Evolutionary conservation across 2,888 invertebrate species (phyloP).

Genomic region (Idaea biselata): DNA sequence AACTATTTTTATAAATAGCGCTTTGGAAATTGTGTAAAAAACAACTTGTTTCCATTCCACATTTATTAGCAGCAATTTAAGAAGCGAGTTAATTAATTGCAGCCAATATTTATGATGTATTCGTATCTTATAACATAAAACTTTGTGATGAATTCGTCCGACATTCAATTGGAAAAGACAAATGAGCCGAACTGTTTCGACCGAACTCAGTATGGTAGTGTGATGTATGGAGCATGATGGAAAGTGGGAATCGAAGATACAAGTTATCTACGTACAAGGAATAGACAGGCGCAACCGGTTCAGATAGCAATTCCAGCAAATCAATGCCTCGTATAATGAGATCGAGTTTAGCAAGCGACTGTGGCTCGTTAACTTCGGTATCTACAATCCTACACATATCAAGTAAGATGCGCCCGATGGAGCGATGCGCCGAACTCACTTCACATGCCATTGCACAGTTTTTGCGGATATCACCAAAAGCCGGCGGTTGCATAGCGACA

Average conservation of each 20-base stretch:
- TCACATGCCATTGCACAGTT: constrained; percentile 68
- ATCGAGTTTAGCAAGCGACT: constrained; percentile 50
- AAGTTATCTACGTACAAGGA: constrained; percentile 50
- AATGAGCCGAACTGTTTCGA: not conserved
- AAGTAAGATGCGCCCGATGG: constrained; percentile 49
- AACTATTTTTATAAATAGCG: not conserved
- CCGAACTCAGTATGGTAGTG: constrained; percentile 4
- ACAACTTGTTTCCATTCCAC: not conserved
- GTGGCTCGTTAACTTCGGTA: constrained; percentile 48
- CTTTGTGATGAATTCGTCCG: not conserved
- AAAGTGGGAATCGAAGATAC: constrained; percentile 47
- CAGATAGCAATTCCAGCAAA: constrained; percentile 56
- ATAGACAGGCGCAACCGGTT: constrained; percentile 58
- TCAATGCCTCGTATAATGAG: constrained; percentile 60
- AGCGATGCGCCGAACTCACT: constrained; percentile 45
- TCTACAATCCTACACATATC: constrained; percentile 40
- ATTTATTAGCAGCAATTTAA: not conserved
- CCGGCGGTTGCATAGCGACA: constrained; percentile 63
- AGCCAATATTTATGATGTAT: not conserved
- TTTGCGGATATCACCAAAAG: constrained; percentile 78
- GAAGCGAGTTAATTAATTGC: not conserved
- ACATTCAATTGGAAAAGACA: not conserved
- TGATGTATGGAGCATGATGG: constrained; percentile 35
- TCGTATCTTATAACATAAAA: not conserved
- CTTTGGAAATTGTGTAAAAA: not conserved